A percentile compares a stretch with the other conserved stretches of the same genome.
Conservation (phyloP, 2,888 invertebrate species). For the Pherbina coryleti region DNA sequence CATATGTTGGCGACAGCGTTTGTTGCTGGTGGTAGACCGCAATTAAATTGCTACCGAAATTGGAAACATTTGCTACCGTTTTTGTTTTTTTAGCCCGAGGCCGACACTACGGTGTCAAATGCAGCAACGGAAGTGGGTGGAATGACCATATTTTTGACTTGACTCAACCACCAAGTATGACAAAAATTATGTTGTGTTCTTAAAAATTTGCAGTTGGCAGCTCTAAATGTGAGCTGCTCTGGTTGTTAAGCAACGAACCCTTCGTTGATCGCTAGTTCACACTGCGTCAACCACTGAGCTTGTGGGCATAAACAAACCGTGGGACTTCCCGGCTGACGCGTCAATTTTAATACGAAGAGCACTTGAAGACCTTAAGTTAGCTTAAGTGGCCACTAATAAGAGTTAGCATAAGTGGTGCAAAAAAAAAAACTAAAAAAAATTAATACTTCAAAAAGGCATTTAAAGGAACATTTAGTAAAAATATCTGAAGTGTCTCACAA, state of each 20-base stretch:
- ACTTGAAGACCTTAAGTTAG: slow-evolving; percentile 42
- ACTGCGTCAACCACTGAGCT: slow-evolving; percentile 59
- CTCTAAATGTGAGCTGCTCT: not conserved
- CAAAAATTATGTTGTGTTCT: not conserved
- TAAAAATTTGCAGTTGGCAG: not conserved
- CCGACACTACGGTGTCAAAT: slow-evolving; percentile 16
- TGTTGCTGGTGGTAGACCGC: slow-evolving; percentile 26
- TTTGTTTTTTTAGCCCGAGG: slow-evolving; percentile 6
- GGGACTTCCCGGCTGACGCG: slow-evolving; percentile 61
- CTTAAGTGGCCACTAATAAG: not conserved
- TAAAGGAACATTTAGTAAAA: not conserved
- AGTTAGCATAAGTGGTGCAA: not conserved
- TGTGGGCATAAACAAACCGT: slow-evolving; percentile 70
- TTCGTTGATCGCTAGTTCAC: not conserved
- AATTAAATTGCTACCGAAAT: slow-evolving; percentile 37
- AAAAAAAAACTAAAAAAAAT: not conserved
- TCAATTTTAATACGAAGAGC: not conserved
- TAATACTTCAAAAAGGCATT: not conserved
- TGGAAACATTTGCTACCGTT: not conserved
- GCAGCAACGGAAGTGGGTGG: slow-evolving; percentile 29
- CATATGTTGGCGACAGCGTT: slow-evolving; percentile 4
- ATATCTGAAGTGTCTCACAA: not conserved
- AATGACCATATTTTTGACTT: not conserved
- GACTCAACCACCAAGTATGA: not conserved
- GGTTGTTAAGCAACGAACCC: not conserved